These are phyloP conservation scores for Mionectes macconnelli DNA, from an alignment of 2,113 vertebrate genomes.

Conservation along the genomic window DNA sequence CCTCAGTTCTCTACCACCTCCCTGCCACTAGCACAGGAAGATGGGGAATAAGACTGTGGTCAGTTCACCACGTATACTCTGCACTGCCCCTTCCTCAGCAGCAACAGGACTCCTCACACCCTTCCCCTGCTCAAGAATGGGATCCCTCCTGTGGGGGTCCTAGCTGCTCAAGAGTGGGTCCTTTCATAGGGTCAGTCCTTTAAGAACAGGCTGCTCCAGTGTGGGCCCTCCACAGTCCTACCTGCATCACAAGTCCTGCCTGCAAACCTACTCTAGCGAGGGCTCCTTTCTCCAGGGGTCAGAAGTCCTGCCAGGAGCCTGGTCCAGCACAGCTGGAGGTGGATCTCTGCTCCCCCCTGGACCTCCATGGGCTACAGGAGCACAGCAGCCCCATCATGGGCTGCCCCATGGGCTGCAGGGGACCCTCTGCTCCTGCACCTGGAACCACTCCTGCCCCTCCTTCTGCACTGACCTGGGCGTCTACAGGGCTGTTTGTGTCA, in stretches of 20 bases:
- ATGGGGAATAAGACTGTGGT: not conserved
- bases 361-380: not conserved
- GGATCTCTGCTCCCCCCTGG: not conserved
- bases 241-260: not conserved
- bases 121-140: no score
- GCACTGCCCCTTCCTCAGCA: not conserved
- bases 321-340: not conserved
- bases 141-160: not conserved
- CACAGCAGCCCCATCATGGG: not conserved
- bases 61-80: not conserved
- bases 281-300: not conserved
- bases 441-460: not conserved
- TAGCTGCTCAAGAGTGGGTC: not conserved
- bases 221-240: accelerated
- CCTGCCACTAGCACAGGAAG: not conserved
- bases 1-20: not conserved
- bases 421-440: not conserved
- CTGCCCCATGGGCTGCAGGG: not conserved
- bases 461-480: not conserved
- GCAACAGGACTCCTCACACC: not conserved
- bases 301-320: not conserved
- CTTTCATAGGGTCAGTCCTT: not conserved
- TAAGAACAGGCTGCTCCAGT: not conserved
- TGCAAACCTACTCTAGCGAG: not conserved
- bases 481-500: not conserved